Percentiles rank a stretch among this genome's conserved stretches.
Conservation (phyloP, 2,888 invertebrate species). For the Oxyscelio sp. region DNA sequence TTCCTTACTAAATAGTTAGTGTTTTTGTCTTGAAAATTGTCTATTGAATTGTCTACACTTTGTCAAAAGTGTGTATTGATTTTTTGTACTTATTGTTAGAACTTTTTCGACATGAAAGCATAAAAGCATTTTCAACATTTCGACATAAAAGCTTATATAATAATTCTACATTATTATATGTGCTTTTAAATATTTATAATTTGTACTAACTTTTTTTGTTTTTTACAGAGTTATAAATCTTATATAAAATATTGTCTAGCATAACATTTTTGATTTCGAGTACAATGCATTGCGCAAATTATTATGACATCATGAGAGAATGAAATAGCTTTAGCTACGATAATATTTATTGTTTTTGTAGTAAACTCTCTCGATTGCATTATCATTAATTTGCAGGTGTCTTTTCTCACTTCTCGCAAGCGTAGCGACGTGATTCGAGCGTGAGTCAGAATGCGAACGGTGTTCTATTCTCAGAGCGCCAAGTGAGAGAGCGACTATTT, state of each 20-base stretch:
- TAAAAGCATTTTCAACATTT: too few species aligned
- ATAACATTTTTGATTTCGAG: conserved; percentile 6
- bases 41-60: too few species aligned
- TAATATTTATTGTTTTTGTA: conserved; percentile 66
- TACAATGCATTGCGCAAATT: background rate
- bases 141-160: too few species aligned
- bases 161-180: too few species aligned
- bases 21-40: too few species aligned
- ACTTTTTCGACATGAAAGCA: too few species aligned
- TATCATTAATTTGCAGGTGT: conserved; percentile 67
- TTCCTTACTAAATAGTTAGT: too few species aligned
- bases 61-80: too few species aligned
- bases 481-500: conserved; percentile 74
- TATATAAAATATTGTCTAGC: background rate
- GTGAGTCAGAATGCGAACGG: conserved; percentile 72
- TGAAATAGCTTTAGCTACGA: conserved; percentile 18
- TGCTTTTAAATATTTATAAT: too few species aligned
- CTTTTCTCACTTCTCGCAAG: conserved; percentile 56
- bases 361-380: conserved; percentile 49
- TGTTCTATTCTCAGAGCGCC: conserved; percentile 60
- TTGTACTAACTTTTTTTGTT: conserved; percentile 21
- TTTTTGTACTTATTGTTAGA: too few species aligned
- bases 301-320: background rate
- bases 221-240: background rate
- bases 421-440: conserved; percentile 57